Conservation (phyloP, 2,113 vertebrate species). For the Chinchilla lanigera region DNA sequence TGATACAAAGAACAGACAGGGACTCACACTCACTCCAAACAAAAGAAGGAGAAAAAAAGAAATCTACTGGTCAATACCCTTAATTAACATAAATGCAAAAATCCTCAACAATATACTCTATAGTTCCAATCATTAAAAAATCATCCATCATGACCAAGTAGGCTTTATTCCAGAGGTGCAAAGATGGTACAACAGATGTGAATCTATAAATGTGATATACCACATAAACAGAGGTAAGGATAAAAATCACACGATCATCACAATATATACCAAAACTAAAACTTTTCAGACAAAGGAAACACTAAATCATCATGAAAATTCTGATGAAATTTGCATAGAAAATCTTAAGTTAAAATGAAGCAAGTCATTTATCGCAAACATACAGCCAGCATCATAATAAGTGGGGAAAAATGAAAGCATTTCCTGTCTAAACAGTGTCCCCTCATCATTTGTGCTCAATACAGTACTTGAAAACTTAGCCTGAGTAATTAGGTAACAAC, state of each 20-base stretch:
- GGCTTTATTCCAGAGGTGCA: too few relatives aligned
- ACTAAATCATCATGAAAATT: too few relatives aligned
- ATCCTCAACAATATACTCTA: not conserved
- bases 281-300: too few relatives aligned
- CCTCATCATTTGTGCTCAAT: not conserved
- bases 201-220: too few relatives aligned
- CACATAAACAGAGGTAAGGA: too few relatives aligned
- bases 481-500: not conserved
- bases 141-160: too few relatives aligned
- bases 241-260: too few relatives aligned
- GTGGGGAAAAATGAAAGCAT: not conserved
- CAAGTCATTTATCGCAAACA: not conserved
- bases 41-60: too few relatives aligned
- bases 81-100: not conserved
- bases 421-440: not conserved
- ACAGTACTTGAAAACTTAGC: not conserved
- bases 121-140: too few relatives aligned
- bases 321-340: not conserved
- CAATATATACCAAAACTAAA: too few relatives aligned
- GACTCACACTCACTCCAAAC: too few relatives aligned
- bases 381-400: not conserved
- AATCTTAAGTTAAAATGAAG: not conserved
- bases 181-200: too few relatives aligned
- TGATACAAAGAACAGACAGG: not conserved
- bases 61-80: not conserved